phyloP scores from a whole-genome alignment of 2,888 invertebrate species.

The Ligdia adustata region DNA sequence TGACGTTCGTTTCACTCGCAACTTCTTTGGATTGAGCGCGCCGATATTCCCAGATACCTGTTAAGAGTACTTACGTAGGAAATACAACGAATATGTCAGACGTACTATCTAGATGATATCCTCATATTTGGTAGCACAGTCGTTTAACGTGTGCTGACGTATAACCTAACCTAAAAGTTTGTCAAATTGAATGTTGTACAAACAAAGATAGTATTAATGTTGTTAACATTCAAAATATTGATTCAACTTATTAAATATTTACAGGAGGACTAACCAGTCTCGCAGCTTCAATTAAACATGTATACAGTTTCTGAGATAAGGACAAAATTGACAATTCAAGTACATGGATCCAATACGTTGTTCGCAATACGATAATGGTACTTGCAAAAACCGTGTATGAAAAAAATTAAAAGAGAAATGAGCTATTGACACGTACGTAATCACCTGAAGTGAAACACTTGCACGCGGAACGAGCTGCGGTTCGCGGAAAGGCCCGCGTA shows the following conservation, averaged over 20 bases:
- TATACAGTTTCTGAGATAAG: too few relatives aligned
- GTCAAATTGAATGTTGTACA: not conserved
- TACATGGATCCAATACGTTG: too few relatives aligned
- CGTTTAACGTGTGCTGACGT: too few relatives aligned
- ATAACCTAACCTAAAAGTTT: too few relatives aligned
- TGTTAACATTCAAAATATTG: conserved; percentile 6
- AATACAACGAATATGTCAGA: too few relatives aligned
- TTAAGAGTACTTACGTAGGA: too few relatives aligned
- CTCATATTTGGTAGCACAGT: too few relatives aligned
- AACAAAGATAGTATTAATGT: not conserved
- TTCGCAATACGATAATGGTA: too few relatives aligned
- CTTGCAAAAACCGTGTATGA: too few relatives aligned
- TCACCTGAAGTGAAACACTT: conserved; percentile 10
- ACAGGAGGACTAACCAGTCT: not conserved
- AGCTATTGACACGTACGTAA: conserved; percentile 14
- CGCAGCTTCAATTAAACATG: not conserved
- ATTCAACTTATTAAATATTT: conserved; percentile 4
- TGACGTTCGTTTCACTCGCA: conserved; percentile 27
- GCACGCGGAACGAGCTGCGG: conserved; percentile 11
- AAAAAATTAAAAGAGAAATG: conserved; percentile 17
- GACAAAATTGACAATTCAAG: too few relatives aligned
- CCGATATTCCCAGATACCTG: too few relatives aligned
- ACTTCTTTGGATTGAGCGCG: conserved; percentile 11
- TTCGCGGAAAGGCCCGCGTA: conserved; percentile 13
- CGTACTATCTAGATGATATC: too few relatives aligned